A percentile compares a stretch with the other conserved stretches of the same genome.
phyloP scores from a whole-genome alignment of 2,888 invertebrate genomes.

The Stenodera caucasica region DNA sequence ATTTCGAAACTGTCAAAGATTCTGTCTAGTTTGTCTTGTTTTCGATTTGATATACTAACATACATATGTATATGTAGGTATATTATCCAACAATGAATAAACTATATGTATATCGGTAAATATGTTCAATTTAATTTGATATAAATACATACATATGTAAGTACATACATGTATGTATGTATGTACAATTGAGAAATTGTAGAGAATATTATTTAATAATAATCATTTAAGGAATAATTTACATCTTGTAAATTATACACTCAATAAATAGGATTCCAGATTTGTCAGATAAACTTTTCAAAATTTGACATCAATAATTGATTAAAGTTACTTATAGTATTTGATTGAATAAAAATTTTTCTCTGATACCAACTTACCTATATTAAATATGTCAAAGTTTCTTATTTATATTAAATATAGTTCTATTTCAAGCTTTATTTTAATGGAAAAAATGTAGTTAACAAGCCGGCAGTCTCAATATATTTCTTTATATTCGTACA shows the following conservation, averaged over 20 bases:
- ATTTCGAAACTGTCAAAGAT: constrained; percentile 5
- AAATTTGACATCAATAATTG: too few species aligned
- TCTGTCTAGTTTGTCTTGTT: background rate
- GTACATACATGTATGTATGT: too few species aligned
- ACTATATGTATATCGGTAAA: too few species aligned
- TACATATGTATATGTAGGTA: background rate
- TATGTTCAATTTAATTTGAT: too few species aligned
- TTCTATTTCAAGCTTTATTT: background rate
- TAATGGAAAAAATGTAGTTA: background rate
- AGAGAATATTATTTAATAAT: too few species aligned
- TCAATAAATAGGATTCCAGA: too few species aligned
- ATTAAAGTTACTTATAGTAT: background rate
- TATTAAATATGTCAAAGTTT: background rate
- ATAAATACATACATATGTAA: too few species aligned
- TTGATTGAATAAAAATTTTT: background rate
- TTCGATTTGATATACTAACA: background rate
- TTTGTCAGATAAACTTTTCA: too few species aligned
- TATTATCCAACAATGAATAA: too few species aligned
- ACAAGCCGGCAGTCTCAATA: background rate
- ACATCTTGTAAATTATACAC: too few species aligned
- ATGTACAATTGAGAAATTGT: too few species aligned
- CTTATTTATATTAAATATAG: background rate
- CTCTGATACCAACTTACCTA: background rate
- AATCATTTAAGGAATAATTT: too few species aligned
- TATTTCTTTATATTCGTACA: background rate